Conservation (phyloP, 2,888 invertebrate genomes). For the Arge pagana region DNA sequence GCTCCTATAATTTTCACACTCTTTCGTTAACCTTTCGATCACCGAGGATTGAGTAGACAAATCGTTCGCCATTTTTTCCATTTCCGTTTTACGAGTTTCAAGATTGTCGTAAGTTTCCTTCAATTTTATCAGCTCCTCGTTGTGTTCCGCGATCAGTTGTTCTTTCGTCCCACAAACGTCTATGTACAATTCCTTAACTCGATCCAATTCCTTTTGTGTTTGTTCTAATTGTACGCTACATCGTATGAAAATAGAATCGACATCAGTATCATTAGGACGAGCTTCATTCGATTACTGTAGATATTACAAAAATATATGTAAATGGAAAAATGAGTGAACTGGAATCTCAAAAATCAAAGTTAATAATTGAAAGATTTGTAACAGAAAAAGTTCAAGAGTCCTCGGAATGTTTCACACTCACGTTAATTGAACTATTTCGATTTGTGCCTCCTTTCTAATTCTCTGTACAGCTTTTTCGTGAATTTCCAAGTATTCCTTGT, state of each 20-base stretch:
- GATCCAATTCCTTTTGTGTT: conserved; percentile 50
- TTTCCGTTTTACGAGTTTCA: conserved; percentile 39
- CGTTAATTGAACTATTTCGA: conserved; percentile 50
- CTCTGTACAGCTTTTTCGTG: conserved; percentile 51
- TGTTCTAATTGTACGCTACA: conserved; percentile 50
- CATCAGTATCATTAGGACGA: too few relatives aligned
- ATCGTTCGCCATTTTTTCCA: conserved; percentile 43
- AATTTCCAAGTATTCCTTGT: conserved; percentile 52
- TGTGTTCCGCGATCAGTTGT: conserved; percentile 63
- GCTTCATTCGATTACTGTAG: too few relatives aligned
- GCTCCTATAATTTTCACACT: conserved; percentile 43
- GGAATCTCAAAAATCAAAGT: background rate
- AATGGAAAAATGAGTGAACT: background rate
- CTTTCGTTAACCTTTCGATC: conserved; percentile 40
- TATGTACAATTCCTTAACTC: conserved; percentile 54
- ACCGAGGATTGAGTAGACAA: conserved; percentile 44
- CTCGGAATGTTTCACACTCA: conserved; percentile 32
- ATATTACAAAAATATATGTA: background rate
- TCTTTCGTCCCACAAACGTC: conserved; percentile 68
- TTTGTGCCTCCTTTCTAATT: conserved; percentile 47
- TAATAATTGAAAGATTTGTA: background rate
- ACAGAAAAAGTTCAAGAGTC: background rate
- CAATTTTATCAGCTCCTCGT: conserved; percentile 62
- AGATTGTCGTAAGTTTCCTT: conserved; percentile 47
- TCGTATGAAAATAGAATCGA: conserved; percentile 24